Conservation (phyloP, 2,113 vertebrate genomes). For the Pseudorhombus dupliciocellatus region DNA sequence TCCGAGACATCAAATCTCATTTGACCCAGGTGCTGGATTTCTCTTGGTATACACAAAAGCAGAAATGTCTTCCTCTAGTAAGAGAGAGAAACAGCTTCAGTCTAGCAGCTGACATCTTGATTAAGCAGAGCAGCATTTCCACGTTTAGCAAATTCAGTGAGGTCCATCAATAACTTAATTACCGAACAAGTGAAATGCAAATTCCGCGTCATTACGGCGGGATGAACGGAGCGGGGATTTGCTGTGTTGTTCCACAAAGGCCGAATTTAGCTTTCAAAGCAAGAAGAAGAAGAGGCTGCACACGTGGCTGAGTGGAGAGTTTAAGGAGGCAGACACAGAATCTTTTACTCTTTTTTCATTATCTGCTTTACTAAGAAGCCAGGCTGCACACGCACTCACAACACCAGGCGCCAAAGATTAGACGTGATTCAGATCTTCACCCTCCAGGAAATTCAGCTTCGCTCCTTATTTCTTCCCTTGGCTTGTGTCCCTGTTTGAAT, state of each 20-base stretch:
- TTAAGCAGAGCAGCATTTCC: constrained; percentile 47
- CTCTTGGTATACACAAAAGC: constrained; percentile 60
- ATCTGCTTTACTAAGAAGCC: background rate
- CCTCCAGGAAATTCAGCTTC: background rate
- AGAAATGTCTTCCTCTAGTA: constrained; percentile 53
- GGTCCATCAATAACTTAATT: constrained; percentile 53
- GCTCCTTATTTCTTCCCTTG: background rate
- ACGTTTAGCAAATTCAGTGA: constrained; percentile 35
- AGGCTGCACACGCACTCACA: background rate
- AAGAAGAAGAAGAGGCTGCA: constrained; percentile 16
- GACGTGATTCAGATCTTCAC: background rate
- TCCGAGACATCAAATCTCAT: constrained; percentile 79
- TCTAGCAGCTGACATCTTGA: constrained; percentile 51
- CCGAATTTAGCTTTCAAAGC: constrained; percentile 10
- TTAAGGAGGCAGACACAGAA: background rate
- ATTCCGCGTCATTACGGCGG: constrained; percentile 13
- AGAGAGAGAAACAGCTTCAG: constrained; percentile 37
- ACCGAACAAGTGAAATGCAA: constrained; percentile 39
- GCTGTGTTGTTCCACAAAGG: constrained; percentile 4
- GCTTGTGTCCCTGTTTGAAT: background rate
- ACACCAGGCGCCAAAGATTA: background rate
- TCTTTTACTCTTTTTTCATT: background rate
- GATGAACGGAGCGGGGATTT: constrained; percentile 14
- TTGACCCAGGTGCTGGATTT: constrained; percentile 74
- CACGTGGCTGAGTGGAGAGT: constrained; percentile 1